Percentiles rank a stretch among this genome's conserved stretches.
Conservation (phyloP, 2,797 vertebrate genomes). For the Lepidocolaptes lacrymiger region DNA sequence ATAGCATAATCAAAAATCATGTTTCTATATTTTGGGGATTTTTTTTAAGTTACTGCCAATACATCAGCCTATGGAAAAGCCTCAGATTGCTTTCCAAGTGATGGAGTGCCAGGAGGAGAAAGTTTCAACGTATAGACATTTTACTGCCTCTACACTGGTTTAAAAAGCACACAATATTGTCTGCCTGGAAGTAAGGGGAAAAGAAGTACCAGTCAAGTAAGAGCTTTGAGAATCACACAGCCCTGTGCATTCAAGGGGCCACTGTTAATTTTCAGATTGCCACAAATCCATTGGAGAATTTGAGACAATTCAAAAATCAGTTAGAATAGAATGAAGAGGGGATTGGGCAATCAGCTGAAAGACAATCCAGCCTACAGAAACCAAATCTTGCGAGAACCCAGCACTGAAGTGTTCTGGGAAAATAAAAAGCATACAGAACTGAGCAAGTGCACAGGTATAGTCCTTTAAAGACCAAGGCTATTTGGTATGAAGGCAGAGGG, state of each 20-base stretch:
- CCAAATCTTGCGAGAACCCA: slow-evolving; percentile 51
- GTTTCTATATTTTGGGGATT: background rate
- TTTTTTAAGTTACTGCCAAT: slow-evolving; percentile 44
- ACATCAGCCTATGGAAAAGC: slow-evolving; percentile 53
- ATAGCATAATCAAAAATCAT: slow-evolving; percentile 58
- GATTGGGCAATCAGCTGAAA: slow-evolving; percentile 73
- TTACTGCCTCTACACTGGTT: slow-evolving; percentile 49
- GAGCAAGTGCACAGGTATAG: background rate
- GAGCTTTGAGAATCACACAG: slow-evolving; percentile 62
- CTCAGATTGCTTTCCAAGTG: slow-evolving; percentile 57
- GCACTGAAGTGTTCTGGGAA: slow-evolving; percentile 30
- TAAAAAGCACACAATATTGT: slow-evolving; percentile 17
- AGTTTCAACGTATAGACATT: slow-evolving; percentile 31
- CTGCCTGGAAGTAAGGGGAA: background rate
- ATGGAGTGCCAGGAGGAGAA: slow-evolving; percentile 34
- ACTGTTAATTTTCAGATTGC: slow-evolving; percentile 77
- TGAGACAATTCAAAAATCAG: slow-evolving; percentile 75
- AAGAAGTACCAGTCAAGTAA: slow-evolving; percentile 31
- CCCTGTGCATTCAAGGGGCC: slow-evolving; percentile 68
- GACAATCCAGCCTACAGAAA: slow-evolving; percentile 72
- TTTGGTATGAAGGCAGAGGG: slow-evolving; percentile 34
- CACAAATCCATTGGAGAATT: slow-evolving; percentile 74
- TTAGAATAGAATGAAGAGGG: slow-evolving; percentile 72
- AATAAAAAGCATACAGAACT: slow-evolving; percentile 67
- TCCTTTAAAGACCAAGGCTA: slow-evolving; percentile 57